Percentiles rank a stretch among this genome's conserved stretches.
Conservation (phyloP, 2,113 vertebrate genomes). For the Vimba vimba region DNA sequence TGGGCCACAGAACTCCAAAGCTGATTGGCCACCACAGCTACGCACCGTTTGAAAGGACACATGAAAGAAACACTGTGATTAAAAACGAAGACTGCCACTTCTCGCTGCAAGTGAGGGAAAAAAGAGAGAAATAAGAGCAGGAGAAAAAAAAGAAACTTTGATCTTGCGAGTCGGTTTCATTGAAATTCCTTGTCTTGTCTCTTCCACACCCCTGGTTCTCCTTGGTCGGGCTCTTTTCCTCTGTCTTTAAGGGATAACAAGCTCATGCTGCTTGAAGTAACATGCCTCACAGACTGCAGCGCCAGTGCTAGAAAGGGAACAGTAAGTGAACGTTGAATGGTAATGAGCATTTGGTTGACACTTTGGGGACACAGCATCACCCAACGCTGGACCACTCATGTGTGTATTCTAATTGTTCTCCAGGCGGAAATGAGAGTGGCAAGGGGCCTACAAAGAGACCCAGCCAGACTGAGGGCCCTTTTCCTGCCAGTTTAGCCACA, state of each 20-base stretch:
- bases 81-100: slow-evolving; percentile 49
- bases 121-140: slow-evolving; percentile 11
- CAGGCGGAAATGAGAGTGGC: slow-evolving; percentile 2
- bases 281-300: slow-evolving; percentile 15
- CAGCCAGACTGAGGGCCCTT: slow-evolving; percentile 10
- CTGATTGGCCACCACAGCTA: slow-evolving; percentile 22
- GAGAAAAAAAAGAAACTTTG: slow-evolving; percentile 48
- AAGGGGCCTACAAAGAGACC: neutral
- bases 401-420: slow-evolving; percentile 41
- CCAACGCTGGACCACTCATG: slow-evolving; percentile 22
- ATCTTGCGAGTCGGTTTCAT: slow-evolving; percentile 48
- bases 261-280: slow-evolving; percentile 23
- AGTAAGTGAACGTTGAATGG: neutral
- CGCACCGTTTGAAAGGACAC: slow-evolving; percentile 38
- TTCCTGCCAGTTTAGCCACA: slow-evolving; percentile 10
- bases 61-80: slow-evolving; percentile 50
- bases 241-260: slow-evolving; percentile 45
- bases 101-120: neutral
- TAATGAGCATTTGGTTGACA: slow-evolving; percentile 36
- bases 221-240: slow-evolving; percentile 27
- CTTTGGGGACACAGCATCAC: slow-evolving; percentile 1
- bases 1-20: neutral
- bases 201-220: slow-evolving; percentile 26
- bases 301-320: neutral
- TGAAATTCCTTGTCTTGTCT: slow-evolving; percentile 34